Percentiles rank a stretch among this genome's conserved stretches.
phyloP scores from a whole-genome alignment of 2,797 vertebrate species.

The Muscicapa striata region DNA sequence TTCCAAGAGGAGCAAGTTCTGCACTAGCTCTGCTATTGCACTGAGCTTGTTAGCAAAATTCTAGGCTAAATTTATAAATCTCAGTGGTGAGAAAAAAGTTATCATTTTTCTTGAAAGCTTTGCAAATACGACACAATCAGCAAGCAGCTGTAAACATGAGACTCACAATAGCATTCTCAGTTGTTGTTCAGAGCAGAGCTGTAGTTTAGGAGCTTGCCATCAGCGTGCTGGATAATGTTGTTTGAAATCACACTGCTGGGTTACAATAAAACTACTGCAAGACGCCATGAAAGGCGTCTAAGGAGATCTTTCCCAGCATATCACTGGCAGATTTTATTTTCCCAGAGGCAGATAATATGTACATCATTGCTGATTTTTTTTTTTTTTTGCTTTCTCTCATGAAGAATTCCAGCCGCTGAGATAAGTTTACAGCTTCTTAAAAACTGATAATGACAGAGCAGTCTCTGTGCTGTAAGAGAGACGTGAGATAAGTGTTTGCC shows the following conservation, averaged over 20 bases:
- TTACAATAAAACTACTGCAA: slow-evolving; percentile 47
- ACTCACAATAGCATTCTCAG: not conserved
- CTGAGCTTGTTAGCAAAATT: slow-evolving; percentile 1
- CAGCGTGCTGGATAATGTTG: not conserved
- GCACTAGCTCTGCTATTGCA: not conserved
- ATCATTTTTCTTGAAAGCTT: slow-evolving; percentile 28
- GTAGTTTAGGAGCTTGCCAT: slow-evolving; percentile 41
- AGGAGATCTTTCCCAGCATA: slow-evolving; percentile 65
- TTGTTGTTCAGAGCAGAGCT: slow-evolving; percentile 21
- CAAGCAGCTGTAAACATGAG: slow-evolving; percentile 16
- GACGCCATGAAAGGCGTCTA: slow-evolving; percentile 39
- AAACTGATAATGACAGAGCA: slow-evolving; percentile 63
- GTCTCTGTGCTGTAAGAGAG: slow-evolving; percentile 51
- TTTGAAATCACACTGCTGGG: slow-evolving; percentile 42
- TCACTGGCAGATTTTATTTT: slow-evolving; percentile 70
- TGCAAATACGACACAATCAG: not conserved
- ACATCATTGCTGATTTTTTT: slow-evolving; percentile 39
- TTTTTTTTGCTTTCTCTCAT: not conserved
- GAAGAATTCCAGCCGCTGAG: slow-evolving; percentile 54
- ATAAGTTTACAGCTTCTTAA: slow-evolving; percentile 60
- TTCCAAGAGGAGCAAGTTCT: not conserved
- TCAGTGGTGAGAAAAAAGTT: not conserved
- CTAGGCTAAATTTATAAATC: not conserved
- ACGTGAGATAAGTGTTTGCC: slow-evolving; percentile 40
- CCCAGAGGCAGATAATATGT: slow-evolving; percentile 65